Evolutionary conservation across 2,888 invertebrate species (phyloP).

Genomic region (Luperina nickerlii): DNA sequence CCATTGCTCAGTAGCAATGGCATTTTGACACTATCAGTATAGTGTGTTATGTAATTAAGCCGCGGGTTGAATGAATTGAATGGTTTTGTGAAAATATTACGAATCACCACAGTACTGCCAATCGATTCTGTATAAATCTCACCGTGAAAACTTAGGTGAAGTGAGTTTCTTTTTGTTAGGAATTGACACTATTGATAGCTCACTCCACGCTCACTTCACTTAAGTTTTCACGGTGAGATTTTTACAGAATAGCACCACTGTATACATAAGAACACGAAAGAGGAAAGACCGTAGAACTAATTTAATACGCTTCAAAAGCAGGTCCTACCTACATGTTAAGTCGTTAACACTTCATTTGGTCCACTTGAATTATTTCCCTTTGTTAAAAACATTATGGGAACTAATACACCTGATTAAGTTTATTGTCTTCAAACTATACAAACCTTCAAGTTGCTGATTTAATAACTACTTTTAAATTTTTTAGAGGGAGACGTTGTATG

Average conservation of each 20-base stretch:
- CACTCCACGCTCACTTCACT: too few relatives aligned
- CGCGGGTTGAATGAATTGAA: not conserved
- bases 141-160: too few relatives aligned
- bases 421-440: constrained; percentile 7
- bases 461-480: constrained; percentile 1
- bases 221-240: too few relatives aligned
- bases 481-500: not conserved
- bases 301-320: constrained; percentile 22
- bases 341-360: constrained; percentile 7
- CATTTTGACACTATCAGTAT: too few relatives aligned
- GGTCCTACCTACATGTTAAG: not conserved
- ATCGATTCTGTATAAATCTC: too few relatives aligned
- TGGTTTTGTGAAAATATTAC: not conserved
- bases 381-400: constrained; percentile 22
- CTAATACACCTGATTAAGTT: constrained; percentile 18
- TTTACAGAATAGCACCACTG: too few relatives aligned
- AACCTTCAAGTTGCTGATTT: constrained; percentile 12
- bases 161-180: too few relatives aligned
- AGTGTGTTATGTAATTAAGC: not conserved
- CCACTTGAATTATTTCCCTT: constrained; percentile 13
- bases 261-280: constrained; percentile 1
- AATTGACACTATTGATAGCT: too few relatives aligned
- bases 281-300: constrained; percentile 21
- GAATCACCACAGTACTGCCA: not conserved
- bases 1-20: too few relatives aligned